These are phyloP conservation scores for Parazoanthus darwini DNA, from an alignment of 92 coral and sea anemone species.

Conservation along the genomic window DNA sequence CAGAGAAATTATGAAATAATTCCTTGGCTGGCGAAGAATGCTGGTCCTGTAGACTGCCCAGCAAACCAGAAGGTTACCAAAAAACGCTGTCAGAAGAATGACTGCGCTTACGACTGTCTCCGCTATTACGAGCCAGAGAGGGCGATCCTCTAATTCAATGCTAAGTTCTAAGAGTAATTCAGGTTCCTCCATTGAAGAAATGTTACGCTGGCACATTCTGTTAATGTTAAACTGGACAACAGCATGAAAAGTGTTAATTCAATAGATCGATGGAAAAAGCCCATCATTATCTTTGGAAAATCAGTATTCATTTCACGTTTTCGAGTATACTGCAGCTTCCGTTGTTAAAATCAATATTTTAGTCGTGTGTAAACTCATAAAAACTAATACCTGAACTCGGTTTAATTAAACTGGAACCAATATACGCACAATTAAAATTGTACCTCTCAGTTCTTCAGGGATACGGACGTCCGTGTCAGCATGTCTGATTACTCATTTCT, in stretches of 20 bases:
- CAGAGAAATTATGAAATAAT: constrained; percentile 13
- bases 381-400: background rate
- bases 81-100: constrained; percentile 19
- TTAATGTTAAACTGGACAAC: background rate
- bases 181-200: background rate
- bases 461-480: background rate
- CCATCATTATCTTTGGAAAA: background rate
- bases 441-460: background rate
- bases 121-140: background rate
- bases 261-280: too few species aligned
- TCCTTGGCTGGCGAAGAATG: constrained; percentile 14
- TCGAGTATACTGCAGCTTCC: background rate
- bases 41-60: constrained; percentile 2
- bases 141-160: background rate
- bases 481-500: background rate
- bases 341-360: too few species aligned
- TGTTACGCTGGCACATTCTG: background rate
- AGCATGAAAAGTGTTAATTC: background rate
- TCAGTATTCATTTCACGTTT: too few species aligned
- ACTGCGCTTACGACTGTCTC: constrained; percentile 1
- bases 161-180: background rate
- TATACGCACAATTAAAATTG: too few species aligned
- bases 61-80: constrained; percentile 19
- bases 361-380: background rate
- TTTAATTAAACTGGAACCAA: background rate